Base-by-base conservation (phyloP, 2,888 invertebrate species). In the Quadroppia sp. region DNA sequence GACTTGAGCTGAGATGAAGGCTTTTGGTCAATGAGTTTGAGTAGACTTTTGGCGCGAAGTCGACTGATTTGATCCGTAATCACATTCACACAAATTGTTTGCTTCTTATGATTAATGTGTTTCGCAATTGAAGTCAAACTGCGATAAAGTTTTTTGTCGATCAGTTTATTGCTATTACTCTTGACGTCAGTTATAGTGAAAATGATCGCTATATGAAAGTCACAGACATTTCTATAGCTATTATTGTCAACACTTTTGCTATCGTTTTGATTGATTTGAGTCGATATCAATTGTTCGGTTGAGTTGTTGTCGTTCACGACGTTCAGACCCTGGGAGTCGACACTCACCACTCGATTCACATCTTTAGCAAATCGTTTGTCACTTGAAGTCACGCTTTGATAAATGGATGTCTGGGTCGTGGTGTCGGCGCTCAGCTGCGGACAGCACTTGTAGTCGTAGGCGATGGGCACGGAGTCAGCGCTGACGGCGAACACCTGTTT, bases 71-170 rank as follows among this genome's bases (percentile, higher is more conserved):
- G 36, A 42, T 72, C 72, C 0, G 61, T 61, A 7, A 72, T 72
- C 36, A 72, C 20, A 36, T 72, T 28, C 3, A 69, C 45, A 45
- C 69, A 69, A 45, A 69, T 69, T 13, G 40, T 23, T 32, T 64
- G 61, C 9, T n/a, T 64, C 23, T 45, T 69, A 23, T 69, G 32
- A 23, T 69, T 69, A n/a, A 25, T 69, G 23, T 69, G 28, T 42
- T 69, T 69, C 4, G 28, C 15, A 2, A 69, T 42, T 23, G 69
- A 42, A 36, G 69, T 45, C 36, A 69, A 23, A 4, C 25, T 25
- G 13, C 45, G 42, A 42, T 69, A 69, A 45, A 69, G 69, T 45
- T 69, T 69, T 45, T 25, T 69, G 42, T 45, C 40, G 20, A 69
- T 42, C n/a, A 20, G 28, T 69, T 69, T 20, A 28, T 64, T 64